Evolutionary conservation across 2,888 invertebrate species (phyloP).

Genomic region (Trachelus iudaicus): DNA sequence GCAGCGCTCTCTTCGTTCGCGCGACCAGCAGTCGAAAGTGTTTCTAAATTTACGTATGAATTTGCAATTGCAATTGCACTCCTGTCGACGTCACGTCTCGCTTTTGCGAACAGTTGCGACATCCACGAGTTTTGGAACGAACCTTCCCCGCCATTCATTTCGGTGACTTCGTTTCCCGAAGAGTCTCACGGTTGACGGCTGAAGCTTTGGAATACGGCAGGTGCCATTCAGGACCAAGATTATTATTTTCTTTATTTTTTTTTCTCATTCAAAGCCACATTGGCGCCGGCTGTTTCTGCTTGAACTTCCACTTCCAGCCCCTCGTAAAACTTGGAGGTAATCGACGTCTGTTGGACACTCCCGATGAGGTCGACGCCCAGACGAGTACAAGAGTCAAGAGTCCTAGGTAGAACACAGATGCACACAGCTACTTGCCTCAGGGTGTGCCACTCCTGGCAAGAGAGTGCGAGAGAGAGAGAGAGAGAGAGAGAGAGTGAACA

Average conservation of each 20-base stretch:
- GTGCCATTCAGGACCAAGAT: background rate
- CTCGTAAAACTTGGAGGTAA: background rate
- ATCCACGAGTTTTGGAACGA: background rate
- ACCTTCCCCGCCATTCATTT: background rate
- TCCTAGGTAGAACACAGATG: background rate
- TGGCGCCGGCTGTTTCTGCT: background rate
- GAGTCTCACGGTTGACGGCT: background rate
- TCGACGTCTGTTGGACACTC: background rate
- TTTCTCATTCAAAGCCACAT: background rate
- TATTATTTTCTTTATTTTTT: background rate
- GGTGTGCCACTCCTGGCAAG: too few species aligned
- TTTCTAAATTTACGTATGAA: constrained; percentile 21
- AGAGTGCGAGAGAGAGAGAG: too few species aligned
- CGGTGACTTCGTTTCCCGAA: background rate
- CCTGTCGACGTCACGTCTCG: background rate
- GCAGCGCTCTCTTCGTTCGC: constrained; percentile 33
- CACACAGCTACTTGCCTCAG: too few species aligned
- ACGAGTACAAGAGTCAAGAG: background rate
- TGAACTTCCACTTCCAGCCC: background rate
- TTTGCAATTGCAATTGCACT: background rate
- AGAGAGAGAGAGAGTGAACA: too few species aligned
- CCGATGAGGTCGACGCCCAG: background rate
- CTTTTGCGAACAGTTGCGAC: background rate
- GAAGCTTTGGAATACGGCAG: background rate
- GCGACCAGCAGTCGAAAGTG: constrained; percentile 32